Conservation (phyloP, 2,797 vertebrate genomes). For the Poecilia picta region DNA sequence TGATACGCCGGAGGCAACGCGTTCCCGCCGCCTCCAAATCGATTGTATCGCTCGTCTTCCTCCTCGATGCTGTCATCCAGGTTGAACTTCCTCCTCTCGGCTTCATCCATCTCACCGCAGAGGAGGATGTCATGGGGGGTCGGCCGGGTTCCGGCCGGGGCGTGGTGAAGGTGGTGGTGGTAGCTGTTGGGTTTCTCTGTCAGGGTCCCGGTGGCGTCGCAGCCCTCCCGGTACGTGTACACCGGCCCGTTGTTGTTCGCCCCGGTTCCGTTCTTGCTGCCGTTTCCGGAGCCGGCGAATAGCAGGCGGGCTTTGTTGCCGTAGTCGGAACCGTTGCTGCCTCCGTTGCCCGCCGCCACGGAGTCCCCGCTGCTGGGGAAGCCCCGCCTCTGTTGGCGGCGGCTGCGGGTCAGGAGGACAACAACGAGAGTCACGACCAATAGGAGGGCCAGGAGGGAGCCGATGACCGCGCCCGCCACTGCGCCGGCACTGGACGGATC, state of each 20-base stretch:
- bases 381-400: conserved; percentile 70
- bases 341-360: conserved; percentile 56
- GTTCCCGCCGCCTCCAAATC: conserved; percentile 63
- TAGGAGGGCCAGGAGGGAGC: conserved; percentile 85
- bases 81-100: conserved; percentile 79
- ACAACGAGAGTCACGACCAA: conserved; percentile 81
- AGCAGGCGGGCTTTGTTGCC: conserved; percentile 84
- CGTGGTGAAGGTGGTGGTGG: conserved; percentile 63
- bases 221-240: conserved; percentile 82
- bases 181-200: conserved; percentile 73
- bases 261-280: conserved; percentile 70
- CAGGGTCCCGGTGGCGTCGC: conserved; percentile 77
- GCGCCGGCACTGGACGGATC: conserved; percentile 80
- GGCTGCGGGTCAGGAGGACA: conserved; percentile 80
- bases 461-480: conserved; percentile 86
- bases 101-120: conserved; percentile 72
- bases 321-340: conserved; percentile 68
- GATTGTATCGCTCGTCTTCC: conserved; percentile 78
- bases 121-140: conserved; percentile 77
- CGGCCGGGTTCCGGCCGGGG: conserved; percentile 26
- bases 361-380: conserved; percentile 73
- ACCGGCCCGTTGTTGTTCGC: conserved; percentile 78
- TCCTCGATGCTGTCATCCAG: conserved; percentile 81
- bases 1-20: conserved; percentile 63
- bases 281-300: conserved; percentile 66